Percentiles rank a stretch among this genome's conserved stretches.
Evolutionary conservation across 1,140 invertebrate species (phyloP).

Genomic region (Cryptotermes secundus): DNA sequence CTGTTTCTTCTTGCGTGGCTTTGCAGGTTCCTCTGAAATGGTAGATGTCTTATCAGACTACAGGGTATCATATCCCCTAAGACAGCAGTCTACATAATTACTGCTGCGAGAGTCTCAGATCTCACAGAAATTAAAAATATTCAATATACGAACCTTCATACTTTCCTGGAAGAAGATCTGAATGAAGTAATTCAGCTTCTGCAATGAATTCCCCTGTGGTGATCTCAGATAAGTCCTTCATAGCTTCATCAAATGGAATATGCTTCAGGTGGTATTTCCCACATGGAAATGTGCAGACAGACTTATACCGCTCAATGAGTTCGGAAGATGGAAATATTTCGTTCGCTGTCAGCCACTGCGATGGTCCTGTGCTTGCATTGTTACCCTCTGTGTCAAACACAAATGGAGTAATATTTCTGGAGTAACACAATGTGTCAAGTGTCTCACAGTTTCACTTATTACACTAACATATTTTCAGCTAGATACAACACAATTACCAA

Average conservation of each 20-base stretch:
- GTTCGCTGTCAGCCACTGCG: not conserved
- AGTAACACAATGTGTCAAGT: not conserved
- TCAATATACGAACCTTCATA: slow-evolving; percentile 23
- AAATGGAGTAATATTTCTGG: not conserved
- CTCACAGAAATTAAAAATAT: not conserved
- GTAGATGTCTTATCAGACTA: not conserved
- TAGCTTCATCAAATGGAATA: not conserved
- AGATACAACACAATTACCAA: not conserved
- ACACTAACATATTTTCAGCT: not conserved
- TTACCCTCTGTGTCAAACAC: not conserved
- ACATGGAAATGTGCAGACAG: not conserved
- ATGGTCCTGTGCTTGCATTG: not conserved
- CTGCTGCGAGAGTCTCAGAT: no score
- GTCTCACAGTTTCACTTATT: not conserved
- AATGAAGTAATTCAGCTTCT: slow-evolving; percentile 18
- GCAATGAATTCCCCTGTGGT: not conserved
- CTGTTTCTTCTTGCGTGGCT: no score
- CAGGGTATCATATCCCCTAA: not conserved
- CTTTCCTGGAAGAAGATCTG: slow-evolving; percentile 25
- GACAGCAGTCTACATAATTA: not conserved
- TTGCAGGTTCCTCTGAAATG: not conserved
- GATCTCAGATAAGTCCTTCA: slow-evolving; percentile 9
- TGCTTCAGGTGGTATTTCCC: not conserved
- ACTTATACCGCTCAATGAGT: not conserved
- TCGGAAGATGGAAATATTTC: not conserved